phyloP scores from a whole-genome alignment of 1,140 invertebrate genomes.

The Brachystomella parvula region DNA sequence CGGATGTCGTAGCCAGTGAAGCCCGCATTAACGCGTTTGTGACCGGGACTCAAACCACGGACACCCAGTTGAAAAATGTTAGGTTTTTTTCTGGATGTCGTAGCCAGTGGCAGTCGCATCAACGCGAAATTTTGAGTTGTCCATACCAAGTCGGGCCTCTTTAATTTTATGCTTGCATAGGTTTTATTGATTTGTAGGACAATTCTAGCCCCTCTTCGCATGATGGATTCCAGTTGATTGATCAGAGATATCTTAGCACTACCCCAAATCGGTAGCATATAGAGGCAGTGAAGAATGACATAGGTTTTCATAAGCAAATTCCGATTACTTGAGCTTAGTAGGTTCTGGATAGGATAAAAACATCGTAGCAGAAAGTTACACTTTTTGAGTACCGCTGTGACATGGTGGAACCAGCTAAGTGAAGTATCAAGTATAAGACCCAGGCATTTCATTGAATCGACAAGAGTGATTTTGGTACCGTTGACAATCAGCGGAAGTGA shows the following conservation, averaged over 20 bases:
- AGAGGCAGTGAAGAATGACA: not conserved
- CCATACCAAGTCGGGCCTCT: too few species aligned
- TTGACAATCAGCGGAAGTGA: not conserved
- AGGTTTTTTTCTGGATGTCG: too few species aligned
- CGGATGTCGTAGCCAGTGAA: too few species aligned
- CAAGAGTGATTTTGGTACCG: not conserved
- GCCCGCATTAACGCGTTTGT: too few species aligned
- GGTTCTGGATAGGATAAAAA: not conserved
- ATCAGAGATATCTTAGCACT: not conserved
- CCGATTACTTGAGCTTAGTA: not conserved
- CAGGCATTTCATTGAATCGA: not conserved
- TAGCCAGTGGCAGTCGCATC: too few species aligned
- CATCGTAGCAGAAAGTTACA: not conserved
- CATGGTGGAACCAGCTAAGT: not conserved
- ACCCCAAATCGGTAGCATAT: not conserved
- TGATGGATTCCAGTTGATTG: not conserved
- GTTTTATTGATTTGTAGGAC: not conserved
- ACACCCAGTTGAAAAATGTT: too few species aligned
- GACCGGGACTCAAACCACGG: too few species aligned
- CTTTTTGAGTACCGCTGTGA: not conserved
- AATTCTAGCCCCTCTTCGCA: not conserved
- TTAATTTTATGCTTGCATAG: too few species aligned
- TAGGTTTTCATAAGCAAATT: not conserved
- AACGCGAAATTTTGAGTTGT: too few species aligned
- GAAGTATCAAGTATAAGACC: not conserved